phyloP scores from a whole-genome alignment of 1,140 invertebrate genomes.

The Centruroides sculpturatus region DNA sequence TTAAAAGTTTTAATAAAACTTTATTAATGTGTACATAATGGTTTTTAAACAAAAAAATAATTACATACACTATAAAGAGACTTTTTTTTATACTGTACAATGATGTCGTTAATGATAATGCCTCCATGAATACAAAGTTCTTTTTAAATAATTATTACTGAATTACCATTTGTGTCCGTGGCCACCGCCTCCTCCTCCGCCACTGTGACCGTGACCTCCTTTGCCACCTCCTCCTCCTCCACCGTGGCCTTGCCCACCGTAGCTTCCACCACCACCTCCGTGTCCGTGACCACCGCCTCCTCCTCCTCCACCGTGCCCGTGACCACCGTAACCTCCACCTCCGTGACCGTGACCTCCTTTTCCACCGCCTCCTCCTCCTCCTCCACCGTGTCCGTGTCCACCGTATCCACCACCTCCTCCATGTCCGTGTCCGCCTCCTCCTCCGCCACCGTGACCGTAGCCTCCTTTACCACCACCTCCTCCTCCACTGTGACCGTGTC shows the following conservation, averaged over 20 bases:
- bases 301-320: neutral
- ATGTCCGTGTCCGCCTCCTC: neutral
- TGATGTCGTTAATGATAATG: too few species aligned
- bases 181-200: neutral
- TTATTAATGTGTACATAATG: too few species aligned
- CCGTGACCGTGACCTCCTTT: too few species aligned
- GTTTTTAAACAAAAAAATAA: too few species aligned
- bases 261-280: neutral
- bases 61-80: too few species aligned
- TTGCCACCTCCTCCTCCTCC: neutral
- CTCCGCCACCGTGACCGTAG: neutral
- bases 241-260: neutral
- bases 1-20: too few species aligned
- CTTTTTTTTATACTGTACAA: too few species aligned
- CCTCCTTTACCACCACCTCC: neutral
- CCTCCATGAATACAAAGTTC: too few species aligned
- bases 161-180: neutral
- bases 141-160: too few species aligned
- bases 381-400: too few species aligned
- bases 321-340: neutral
- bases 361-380: too few species aligned
- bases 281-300: neutral
- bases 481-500: too few species aligned
- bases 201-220: neutral
- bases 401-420: neutral